Conservation (phyloP, 2,113 vertebrate genomes). For the Panurus biarmicus region DNA sequence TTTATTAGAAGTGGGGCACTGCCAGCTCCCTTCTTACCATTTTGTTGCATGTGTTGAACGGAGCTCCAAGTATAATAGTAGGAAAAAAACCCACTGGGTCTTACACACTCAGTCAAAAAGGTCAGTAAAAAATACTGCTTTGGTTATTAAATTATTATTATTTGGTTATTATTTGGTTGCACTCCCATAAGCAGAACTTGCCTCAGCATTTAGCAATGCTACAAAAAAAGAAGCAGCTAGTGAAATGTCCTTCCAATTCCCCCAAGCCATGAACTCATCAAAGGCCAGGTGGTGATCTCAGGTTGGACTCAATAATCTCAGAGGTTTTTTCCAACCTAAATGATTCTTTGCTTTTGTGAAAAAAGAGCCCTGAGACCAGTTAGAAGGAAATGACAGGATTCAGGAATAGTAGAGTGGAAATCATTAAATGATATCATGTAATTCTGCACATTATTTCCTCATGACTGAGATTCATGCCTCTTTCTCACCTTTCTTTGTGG, state of each 20-base stretch:
- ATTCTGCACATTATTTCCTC: neutral
- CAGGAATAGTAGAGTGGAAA: neutral
- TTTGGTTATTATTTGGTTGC: neutral
- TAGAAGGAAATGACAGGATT: neutral
- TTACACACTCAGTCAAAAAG: neutral
- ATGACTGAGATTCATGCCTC: neutral
- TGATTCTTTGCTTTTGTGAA: neutral
- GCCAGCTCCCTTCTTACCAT: neutral
- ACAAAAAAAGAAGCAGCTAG: neutral
- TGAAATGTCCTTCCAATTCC: neutral
- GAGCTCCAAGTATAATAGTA: neutral
- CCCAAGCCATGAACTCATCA: neutral
- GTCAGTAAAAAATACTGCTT: neutral
- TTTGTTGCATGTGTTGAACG: neutral
- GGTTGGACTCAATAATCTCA: neutral
- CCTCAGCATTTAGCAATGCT: neutral
- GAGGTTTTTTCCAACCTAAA: neutral
- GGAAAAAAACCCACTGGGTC: neutral
- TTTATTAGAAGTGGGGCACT: neutral
- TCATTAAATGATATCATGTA: neutral
- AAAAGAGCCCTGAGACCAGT: neutral
- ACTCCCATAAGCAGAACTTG: neutral
- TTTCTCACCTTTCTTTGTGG: neutral
- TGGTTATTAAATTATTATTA: too few relatives aligned
- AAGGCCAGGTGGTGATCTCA: neutral